phyloP scores from a whole-genome alignment of 2,888 invertebrate genomes.

The Tetanocera ferruginea region DNA sequence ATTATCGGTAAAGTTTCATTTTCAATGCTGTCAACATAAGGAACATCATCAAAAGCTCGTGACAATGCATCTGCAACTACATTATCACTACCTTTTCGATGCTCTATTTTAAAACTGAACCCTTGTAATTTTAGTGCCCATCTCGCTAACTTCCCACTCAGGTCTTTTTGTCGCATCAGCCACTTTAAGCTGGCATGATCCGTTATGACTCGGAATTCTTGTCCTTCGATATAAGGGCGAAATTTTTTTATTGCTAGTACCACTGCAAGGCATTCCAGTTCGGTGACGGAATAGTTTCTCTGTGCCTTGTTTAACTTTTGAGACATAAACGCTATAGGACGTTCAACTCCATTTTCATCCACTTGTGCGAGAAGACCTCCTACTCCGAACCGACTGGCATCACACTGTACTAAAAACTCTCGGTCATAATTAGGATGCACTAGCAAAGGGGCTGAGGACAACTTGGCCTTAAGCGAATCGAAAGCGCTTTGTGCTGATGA shows the following conservation, averaged over 20 bases:
- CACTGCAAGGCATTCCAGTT: constrained; percentile 33
- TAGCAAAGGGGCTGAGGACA: neutral
- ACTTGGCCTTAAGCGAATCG: neutral
- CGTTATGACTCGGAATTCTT: constrained; percentile 32
- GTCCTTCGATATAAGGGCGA: constrained; percentile 37
- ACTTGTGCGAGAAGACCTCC: constrained; percentile 15
- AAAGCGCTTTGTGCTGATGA: neutral
- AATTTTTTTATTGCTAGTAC: constrained; percentile 38
- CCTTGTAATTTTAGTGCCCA: constrained; percentile 33
- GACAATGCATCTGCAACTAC: constrained; percentile 38
- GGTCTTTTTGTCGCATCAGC: constrained; percentile 28
- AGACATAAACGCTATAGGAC: constrained; percentile 39
- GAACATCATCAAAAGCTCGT: neutral
- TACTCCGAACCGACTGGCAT: constrained; percentile 31
- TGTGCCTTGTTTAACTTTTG: constrained; percentile 27
- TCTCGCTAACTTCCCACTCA: constrained; percentile 20
- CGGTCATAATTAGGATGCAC: neutral
- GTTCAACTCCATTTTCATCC: constrained; percentile 22
- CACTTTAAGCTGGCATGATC: constrained; percentile 40
- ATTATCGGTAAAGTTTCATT: neutral
- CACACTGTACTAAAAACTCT: constrained; percentile 11
- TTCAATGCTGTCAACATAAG: neutral
- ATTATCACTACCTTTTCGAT: constrained; percentile 27
- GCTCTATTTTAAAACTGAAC: constrained; percentile 8
- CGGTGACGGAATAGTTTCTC: too few species aligned